Evolutionary conservation across 2,888 invertebrate species (phyloP).

Genomic region (Agrotis segetum): DNA sequence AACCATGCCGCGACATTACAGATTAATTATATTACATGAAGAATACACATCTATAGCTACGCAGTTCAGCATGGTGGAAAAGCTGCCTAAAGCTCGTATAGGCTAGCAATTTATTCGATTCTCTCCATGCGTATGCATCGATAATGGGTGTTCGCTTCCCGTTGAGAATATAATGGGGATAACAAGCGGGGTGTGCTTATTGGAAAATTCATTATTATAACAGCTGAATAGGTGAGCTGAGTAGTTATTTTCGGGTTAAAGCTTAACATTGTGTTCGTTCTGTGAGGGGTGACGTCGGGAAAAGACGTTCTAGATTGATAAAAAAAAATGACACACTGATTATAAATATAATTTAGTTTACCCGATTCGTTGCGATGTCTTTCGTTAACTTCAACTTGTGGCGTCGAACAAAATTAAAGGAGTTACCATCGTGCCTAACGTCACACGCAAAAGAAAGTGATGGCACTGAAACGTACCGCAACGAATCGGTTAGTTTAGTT

Average conservation of each 20-base stretch:
- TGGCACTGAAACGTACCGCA: too few species aligned
- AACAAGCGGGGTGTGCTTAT: constrained; percentile 40
- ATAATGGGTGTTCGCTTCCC: constrained; percentile 57
- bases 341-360: too few species aligned
- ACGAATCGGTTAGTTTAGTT: too few species aligned
- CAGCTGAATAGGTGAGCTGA: constrained; percentile 7
- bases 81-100: constrained; percentile 17
- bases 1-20: background rate
- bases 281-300: too few species aligned
- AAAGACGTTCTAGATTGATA: too few species aligned
- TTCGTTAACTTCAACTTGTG: too few species aligned
- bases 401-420: too few species aligned
- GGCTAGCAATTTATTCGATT: constrained; percentile 60
- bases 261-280: background rate
- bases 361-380: too few species aligned
- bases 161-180: constrained; percentile 42
- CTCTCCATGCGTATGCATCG: constrained; percentile 58
- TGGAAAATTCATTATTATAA: constrained; percentile 40
- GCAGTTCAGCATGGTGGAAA: background rate
- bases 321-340: too few species aligned
- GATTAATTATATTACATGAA: background rate
- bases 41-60: background rate
- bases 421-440: too few species aligned
- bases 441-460: too few species aligned
- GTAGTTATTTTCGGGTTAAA: constrained; percentile 3